Conservation (phyloP, 2,113 vertebrate genomes). For the Fukomys damarensis region DNA sequence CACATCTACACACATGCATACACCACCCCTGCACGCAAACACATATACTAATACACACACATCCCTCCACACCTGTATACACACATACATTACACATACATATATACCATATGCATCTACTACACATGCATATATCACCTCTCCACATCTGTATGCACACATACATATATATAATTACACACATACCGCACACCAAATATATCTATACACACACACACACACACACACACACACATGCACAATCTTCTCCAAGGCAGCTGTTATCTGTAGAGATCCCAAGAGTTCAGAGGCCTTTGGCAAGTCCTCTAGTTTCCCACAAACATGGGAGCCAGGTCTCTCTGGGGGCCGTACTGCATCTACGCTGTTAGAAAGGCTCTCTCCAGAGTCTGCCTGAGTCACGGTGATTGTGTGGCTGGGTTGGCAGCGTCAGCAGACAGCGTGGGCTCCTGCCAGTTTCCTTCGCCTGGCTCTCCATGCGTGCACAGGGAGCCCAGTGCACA, state of each 20-base stretch:
- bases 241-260: background rate
- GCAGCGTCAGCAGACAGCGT: slow-evolving; percentile 75
- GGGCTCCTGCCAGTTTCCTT: slow-evolving; percentile 68
- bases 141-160: no score
- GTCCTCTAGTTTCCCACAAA: slow-evolving; percentile 52
- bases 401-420: background rate
- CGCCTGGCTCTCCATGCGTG: slow-evolving; percentile 68
- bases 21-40: background rate
- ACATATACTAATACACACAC: background rate
- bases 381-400: slow-evolving; percentile 75
- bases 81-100: background rate
- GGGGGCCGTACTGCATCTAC: slow-evolving; percentile 70
- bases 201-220: no score
- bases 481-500: rapidly evolving
- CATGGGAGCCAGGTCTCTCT: slow-evolving; percentile 68
- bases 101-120: no score
- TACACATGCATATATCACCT: background rate
- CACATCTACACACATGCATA: background rate
- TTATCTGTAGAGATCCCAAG: background rate
- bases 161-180: no score
- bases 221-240: no score
- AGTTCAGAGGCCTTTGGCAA: background rate
- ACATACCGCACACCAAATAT: no score
- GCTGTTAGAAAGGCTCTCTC: slow-evolving; percentile 64
- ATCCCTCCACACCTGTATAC: background rate